These are phyloP conservation scores for Zosterops pallidus DNA, from an alignment of 2,113 vertebrate genomes.

Conservation along the genomic window DNA sequence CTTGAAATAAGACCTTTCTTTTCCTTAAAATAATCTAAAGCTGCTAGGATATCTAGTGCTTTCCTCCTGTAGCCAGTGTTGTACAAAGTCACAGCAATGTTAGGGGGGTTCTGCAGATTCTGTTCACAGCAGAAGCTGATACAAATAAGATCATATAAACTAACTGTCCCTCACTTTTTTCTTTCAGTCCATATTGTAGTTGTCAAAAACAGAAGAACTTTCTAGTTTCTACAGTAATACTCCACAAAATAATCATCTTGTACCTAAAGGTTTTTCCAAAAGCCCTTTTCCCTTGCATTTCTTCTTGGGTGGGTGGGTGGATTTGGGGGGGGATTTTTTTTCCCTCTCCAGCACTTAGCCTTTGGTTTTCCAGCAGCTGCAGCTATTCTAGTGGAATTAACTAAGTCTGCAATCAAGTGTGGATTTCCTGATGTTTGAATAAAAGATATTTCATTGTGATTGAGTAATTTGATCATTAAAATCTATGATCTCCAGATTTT, in stretches of 20 bases:
- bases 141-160: background rate
- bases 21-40: background rate
- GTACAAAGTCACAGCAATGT: background rate
- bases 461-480: slow-evolving; percentile 42
- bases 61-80: background rate
- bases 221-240: background rate
- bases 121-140: background rate
- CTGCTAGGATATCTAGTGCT: background rate
- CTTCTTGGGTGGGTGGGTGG: background rate
- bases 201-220: background rate
- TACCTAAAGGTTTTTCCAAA: background rate
- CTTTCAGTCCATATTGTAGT: background rate
- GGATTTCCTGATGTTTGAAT: slow-evolving; percentile 36
- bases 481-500: slow-evolving; percentile 28
- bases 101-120: background rate
- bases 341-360: background rate
- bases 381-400: slow-evolving; percentile 20
- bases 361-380: slow-evolving; percentile 41
- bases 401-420: slow-evolving; percentile 35
- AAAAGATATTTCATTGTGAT: slow-evolving; percentile 32
- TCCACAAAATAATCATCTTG: background rate
- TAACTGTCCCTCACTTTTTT: background rate
- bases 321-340: background rate
- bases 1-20: background rate
- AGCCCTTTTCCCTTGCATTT: background rate